Base-by-base conservation (phyloP, 30 jellyfish, hydroid and myxozoan genomes). In the Cassiopea xamachana region DNA sequence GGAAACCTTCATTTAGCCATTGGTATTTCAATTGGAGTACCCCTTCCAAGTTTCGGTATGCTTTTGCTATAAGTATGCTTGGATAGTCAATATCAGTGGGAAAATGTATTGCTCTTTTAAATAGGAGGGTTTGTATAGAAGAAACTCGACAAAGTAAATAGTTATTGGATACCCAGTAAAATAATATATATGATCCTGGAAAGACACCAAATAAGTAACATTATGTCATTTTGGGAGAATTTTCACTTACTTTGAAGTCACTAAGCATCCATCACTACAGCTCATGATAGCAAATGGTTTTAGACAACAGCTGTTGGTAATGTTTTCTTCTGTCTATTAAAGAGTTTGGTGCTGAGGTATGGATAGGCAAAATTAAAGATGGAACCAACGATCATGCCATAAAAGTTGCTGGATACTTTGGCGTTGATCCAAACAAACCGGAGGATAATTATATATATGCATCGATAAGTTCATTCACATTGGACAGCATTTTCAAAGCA, bases 261-360 rank as follows among this genome's bases (percentile, higher is more conserved):
- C 39, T 27, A 27, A 27, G 39, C 39, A 27, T 27, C 39, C 39
- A 27, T 27, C 39, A 27, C 39, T 27, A 27, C 39, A 27, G 39
- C 39, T 27, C 39, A 27, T 27, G 39, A 27, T 27, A 27, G 39
- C 39, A 27, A 27, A 27, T 27, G 39, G 39, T 27, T 27, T 27
- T 27, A 27, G 39, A 27, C 39, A 27, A 27, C 39, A 27, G 39
- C 39, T 27, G 39, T 27, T 27, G 39, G 39, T 27, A 27, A 27
- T 27, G 12, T 3, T 6, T 55, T 55, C 64, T 6, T 55, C 12
- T 55, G 64, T 4, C 15, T 9, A 5, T 27, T 77, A 48, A 64
- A 92, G 98, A 92, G 61, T 69, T 92, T 78, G 98, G 98, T 0
- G 98, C 91, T 9, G 96, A 80, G 73, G 86, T 92, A 10, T 92